Evolutionary conservation across 2,797 vertebrate species (phyloP), one percentile per base, ranked within the genome.

Genomic region (Sphenopsis melanotis): DNA sequence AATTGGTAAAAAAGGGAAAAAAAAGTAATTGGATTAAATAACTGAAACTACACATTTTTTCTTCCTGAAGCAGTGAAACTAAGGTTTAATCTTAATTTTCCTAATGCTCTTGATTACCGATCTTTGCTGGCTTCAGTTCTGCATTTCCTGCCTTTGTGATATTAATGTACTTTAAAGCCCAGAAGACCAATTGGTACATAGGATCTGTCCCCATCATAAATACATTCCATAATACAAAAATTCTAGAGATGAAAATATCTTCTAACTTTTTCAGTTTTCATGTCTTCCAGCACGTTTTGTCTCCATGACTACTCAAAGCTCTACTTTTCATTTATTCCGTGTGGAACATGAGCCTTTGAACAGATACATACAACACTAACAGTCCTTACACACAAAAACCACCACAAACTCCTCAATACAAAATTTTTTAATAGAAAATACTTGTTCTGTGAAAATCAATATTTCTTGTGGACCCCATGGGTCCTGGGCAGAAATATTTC

Each of bases 301-400:
- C 85, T 90, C 91, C 93, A 91, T 84, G 84, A 87, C 83, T 89
- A 94, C 89, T 53, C 24, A 76, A 81, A 46, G 55, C 37, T 82
- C 50, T 91, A 89, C 55, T 90, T 91, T 86, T 83, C 63, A 66
- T 79, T 90, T 79, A 79, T 49, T 88, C 55, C 3, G 6, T 79
- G 52, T n/a, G 30, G 66, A 87, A 69, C 34, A 87, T 2, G 22
- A 92, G 81, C 44, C 47, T 61, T 65, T 84, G n/a, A 90, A 76
- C 29, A 90, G 55, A 76, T 47, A 83, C 2, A 83, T 11, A 66
- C 59, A 91, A 56, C 18, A 41, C 39, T 53, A 71, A 36, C 3
- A 53, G 18, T 46, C 61, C 27, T 87, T 26, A 34, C 5, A 50
- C 10, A 55, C 12, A 88, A 59, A 91, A 86, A 16, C 2, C 46